Base-by-base conservation (phyloP, 1,140 invertebrate species). In the Oryctes rhinoceros region DNA sequence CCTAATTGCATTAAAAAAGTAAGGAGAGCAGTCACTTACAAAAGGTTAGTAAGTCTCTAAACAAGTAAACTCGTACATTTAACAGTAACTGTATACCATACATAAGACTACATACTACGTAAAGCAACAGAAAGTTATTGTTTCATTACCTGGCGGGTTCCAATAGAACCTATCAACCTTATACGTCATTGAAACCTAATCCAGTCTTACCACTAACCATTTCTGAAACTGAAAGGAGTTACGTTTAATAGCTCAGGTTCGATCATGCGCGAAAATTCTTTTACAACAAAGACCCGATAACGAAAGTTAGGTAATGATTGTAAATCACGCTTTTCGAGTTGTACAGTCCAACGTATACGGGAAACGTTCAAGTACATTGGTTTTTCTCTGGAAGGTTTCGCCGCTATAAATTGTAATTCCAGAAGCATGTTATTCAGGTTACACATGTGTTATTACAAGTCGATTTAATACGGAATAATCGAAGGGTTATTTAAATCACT, bases 221-320 rank as follows among this genome's bases (percentile, higher is more conserved):
- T n/a, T 15, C 49, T n/a, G 7, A 13, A 15, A 53, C n/a, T 13
- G 49, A 53, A 53, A 53, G 49, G 49, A 53, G 13, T 4, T n/a
- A 11, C n/a, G 3, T 53, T 53, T n/a, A 53, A 53, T 53, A 53
- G 13, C n/a, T 53, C 49, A 53, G 1, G 49, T 53, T 53, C 49
- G 49, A 53, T 53, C 49, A 53, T 53, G 49, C 49, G n/a, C 49
- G 49, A 53, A 53, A 53, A 53, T 53, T 53, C 49, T 53, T 53
- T 53, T 53, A 53, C 9, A 53, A 53, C 49, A 53, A 53, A 53
- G 49, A 13, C 11, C 13, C 49, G 13, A 53, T 53, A 53, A 53
- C 49, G n/a, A 53, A n/a, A 53, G 49, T 53, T 53, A 53, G 49
- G 49, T 53, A 53, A 53, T 53, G 49, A 53, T 13, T 53, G 49